A percentile compares a stretch with the other conserved stretches of the same genome.
These are phyloP conservation scores for Polyploca ridens DNA, from an alignment of 2,888 invertebrate species.

Conservation along the genomic window DNA sequence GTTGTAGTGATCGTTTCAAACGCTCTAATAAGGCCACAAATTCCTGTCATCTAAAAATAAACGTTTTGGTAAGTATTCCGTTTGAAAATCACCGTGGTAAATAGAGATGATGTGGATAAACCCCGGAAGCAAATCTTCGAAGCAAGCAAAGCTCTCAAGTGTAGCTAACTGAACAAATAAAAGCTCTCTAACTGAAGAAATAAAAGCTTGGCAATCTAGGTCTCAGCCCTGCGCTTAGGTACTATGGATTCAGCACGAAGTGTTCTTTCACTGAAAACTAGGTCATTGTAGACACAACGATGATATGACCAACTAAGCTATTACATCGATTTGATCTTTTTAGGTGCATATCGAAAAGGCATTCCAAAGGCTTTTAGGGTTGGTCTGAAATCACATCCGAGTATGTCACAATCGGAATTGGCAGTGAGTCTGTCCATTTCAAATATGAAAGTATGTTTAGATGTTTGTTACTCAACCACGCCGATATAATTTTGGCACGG, in stretches of 20 bases:
- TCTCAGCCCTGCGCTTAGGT: too few species aligned
- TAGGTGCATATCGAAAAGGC: too few species aligned
- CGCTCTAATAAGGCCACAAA: conserved; percentile 74
- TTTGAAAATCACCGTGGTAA: background rate
- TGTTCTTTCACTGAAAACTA: too few species aligned
- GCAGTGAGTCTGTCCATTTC: background rate
- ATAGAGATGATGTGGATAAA: background rate
- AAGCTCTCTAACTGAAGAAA: too few species aligned
- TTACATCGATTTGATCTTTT: too few species aligned
- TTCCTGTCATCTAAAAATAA: conserved; percentile 66
- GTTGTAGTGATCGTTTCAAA: conserved; percentile 66
- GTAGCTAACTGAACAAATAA: too few species aligned
- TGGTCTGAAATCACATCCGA: background rate
- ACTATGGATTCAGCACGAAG: too few species aligned
- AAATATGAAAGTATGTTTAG: conserved; percentile 2
- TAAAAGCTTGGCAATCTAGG: too few species aligned
- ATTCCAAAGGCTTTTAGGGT: background rate
- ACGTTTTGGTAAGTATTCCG: background rate
- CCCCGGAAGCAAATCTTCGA: too few species aligned
- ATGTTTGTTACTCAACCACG: background rate
- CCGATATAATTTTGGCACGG: background rate
- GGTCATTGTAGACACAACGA: too few species aligned
- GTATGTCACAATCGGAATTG: background rate
- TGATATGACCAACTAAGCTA: too few species aligned
- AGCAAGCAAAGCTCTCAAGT: too few species aligned